Conservation (phyloP, 2,113 vertebrate species). For the Scatophagus argus region DNA sequence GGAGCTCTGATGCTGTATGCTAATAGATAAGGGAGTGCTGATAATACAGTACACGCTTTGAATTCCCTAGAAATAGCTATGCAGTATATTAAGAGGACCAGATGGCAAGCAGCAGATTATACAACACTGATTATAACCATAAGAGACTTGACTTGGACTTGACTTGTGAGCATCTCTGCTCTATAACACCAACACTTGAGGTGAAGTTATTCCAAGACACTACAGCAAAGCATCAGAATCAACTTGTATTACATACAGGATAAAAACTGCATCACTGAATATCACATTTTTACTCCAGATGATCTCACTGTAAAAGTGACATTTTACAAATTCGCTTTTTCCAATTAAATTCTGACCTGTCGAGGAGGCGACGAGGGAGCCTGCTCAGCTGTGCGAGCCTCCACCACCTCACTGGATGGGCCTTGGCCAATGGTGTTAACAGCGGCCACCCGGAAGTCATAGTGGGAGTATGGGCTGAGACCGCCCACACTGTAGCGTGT, state of each 20-base stretch:
- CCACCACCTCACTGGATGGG: constrained; percentile 92
- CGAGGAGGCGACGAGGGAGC: constrained; percentile 96
- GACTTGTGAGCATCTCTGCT: neutral
- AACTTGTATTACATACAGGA: neutral
- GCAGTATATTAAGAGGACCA: no score
- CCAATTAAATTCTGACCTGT: constrained; percentile 84
- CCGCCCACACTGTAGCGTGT: constrained; percentile 98
- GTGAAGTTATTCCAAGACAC: neutral
- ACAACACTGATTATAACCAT: no score
- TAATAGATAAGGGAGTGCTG: no score
- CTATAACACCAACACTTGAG: neutral
- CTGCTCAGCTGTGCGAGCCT: constrained; percentile 96
- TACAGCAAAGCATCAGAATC: neutral
- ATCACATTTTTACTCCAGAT: neutral
- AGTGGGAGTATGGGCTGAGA: constrained; percentile 97
- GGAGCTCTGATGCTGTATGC: no score
- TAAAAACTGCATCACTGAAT: neutral
- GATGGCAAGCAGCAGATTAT: no score
- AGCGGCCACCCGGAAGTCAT: constrained; percentile 95
- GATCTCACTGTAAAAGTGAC: neutral
- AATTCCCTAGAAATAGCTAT: no score
- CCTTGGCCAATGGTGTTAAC: constrained; percentile 97
- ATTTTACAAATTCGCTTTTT: neutral
- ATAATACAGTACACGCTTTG: no score
- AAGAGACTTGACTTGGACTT: no score